These are phyloP conservation scores for Macrocentrus cingulum DNA, from an alignment of 1,140 invertebrate genomes.

Conservation along the genomic window DNA sequence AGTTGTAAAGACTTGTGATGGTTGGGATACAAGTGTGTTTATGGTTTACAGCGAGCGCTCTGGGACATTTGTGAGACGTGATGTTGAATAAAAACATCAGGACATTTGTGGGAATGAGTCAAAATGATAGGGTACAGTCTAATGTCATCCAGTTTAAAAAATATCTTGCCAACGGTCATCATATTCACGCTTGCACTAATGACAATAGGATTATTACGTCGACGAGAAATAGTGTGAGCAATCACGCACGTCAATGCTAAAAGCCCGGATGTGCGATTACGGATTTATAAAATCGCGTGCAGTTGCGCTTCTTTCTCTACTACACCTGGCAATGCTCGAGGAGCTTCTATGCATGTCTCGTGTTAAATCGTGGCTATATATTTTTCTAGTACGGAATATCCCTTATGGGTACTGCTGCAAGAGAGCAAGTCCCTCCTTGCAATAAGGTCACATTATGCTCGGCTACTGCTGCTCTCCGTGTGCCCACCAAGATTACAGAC, in stretches of 20 bases:
- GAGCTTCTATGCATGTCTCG: neutral
- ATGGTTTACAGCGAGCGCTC: no score
- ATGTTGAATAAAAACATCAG: no score
- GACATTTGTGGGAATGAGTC: no score
- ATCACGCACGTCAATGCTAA: neutral
- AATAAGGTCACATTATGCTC: conserved; percentile 28
- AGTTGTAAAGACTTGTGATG: no score
- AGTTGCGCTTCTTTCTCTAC: neutral
- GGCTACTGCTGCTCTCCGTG: conserved; percentile 7
- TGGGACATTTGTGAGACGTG: no score
- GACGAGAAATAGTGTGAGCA: no score
- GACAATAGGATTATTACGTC: no score
- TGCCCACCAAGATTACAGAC: conserved; percentile 24
- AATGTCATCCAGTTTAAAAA: no score
- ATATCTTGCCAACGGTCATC: no score
- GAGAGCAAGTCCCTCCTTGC: neutral
- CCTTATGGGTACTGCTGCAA: neutral
- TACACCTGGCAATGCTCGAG: neutral
- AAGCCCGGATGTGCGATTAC: neutral
- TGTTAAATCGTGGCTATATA: conserved; percentile 19
- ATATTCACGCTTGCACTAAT: no score
- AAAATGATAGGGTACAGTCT: no score
- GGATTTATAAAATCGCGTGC: conserved; percentile 5
- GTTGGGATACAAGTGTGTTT: no score
- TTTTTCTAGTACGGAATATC: neutral